Conservation (phyloP, 2,797 vertebrate species). For the Cheirogaleus major region DNA sequence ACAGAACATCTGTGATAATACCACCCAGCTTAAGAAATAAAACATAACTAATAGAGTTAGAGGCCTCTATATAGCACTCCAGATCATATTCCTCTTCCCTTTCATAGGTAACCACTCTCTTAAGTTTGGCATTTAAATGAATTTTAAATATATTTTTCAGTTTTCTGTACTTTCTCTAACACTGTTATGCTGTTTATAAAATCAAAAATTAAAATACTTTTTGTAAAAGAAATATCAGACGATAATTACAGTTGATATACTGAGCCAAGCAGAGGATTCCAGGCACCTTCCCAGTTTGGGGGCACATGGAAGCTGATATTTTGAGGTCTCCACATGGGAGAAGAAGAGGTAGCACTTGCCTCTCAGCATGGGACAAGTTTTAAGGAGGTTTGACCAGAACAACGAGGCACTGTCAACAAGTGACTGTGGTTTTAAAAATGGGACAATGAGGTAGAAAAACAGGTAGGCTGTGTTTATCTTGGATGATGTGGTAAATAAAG, state of each 20-base stretch:
- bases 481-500: background rate
- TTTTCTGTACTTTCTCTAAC: background rate
- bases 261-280: background rate
- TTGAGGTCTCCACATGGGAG: background rate
- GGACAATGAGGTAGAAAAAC: background rate
- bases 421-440: background rate
- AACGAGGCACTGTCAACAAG: background rate
- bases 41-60: background rate
- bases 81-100: background rate
- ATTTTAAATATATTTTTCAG: constrained; percentile 3
- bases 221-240: background rate
- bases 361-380: background rate
- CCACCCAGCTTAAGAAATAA: background rate
- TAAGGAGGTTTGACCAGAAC: background rate
- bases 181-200: constrained; percentile 9
- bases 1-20: background rate
- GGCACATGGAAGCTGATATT: background rate
- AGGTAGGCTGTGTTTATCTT: background rate
- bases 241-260: background rate
- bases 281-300: background rate
- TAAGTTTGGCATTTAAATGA: background rate
- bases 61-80: background rate
- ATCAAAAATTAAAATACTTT: constrained; percentile 44
- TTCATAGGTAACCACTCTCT: background rate
- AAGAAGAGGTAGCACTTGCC: background rate